Evolutionary conservation across 2,113 vertebrate genomes (phyloP), one percentile per base, ranked within the genome.

Genomic region (Mobula hypostoma): DNA sequence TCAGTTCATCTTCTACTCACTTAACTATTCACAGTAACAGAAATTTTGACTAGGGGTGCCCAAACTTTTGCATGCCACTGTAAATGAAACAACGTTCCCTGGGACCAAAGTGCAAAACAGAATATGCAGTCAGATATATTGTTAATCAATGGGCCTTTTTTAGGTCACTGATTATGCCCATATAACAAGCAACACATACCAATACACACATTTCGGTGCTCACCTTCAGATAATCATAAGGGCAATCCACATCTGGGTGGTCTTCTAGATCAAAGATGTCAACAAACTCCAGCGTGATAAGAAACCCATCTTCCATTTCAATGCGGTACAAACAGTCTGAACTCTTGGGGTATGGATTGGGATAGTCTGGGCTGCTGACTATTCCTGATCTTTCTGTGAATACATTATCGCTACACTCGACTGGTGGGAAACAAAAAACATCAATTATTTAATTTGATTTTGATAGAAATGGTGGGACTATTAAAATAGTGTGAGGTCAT

Each of bases 221-320:
- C 94, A 99, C 99, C 98, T 98, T 98, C 94, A 99, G 94, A 91
- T 97, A 97, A 95, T 99, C 99, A 17, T 99, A 99, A 0, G 99
- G 99, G 92, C 99, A 99, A 74, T 95, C 95, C 94, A 98, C 96
- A 11, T 99, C 98, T 0, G 99, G 99, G 88, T 99, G 99, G 80
- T 99, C 98, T 95, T 99, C 99, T 29, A 99, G 96, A 0, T 99
- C 98, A 0, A 99, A 99, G 94, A 94, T 96, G 15, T 97, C 96
- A 93, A 98, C 98, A 0, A 99, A 99, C 83, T 97, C 97, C 94
- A 99, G 96, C 74, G 95, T 97, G 95, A 99, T 95, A 94, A 95
- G 97, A 95, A 99, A 98, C 0, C 99, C 99, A 0, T 98, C 97
- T 90, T 98, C 98, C 95, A 98, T 96, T 94, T 98, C 96, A 0